Percentiles rank a stretch among this genome's conserved stretches.
phyloP scores from a whole-genome alignment of 2,797 vertebrate species.

The Sebastolobus alascanus region DNA sequence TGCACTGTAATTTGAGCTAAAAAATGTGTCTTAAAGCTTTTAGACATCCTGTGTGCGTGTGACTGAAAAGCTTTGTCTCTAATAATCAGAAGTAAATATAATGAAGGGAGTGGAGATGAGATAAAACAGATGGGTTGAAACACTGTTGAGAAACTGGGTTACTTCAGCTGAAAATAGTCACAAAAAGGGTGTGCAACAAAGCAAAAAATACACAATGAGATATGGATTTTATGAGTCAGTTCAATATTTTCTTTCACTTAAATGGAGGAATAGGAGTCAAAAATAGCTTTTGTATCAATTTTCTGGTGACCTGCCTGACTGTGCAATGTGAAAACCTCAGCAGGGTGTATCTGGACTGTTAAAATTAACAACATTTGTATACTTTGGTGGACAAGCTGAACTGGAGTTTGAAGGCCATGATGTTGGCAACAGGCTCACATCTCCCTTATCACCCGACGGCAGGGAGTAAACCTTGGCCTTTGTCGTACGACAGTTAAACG shows the following conservation, averaged over 20 bases:
- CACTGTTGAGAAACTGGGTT: constrained; percentile 14
- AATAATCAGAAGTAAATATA: constrained; percentile 1
- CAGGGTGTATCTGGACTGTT: background rate
- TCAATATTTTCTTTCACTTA: constrained; percentile 16
- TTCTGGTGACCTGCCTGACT: background rate
- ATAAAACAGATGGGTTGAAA: constrained; percentile 16
- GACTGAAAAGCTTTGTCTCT: background rate
- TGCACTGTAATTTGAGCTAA: background rate
- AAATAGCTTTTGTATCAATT: background rate
- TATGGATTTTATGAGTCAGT: background rate
- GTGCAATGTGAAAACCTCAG: background rate
- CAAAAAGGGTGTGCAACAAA: background rate
- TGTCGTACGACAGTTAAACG: background rate
- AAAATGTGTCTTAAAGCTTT: background rate
- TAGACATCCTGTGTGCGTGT: background rate
- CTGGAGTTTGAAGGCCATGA: background rate
- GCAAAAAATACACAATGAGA: background rate
- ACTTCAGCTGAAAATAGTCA: constrained; percentile 8
- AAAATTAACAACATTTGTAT: background rate
- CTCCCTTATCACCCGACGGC: background rate
- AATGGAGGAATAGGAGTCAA: background rate
- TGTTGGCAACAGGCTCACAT: background rate
- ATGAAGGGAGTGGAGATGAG: background rate
- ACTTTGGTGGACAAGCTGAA: background rate
- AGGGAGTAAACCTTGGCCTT: constrained; percentile 25